These are phyloP conservation scores for Drosophila grimshawi DNA, from an alignment of 1,140 invertebrate species.

Conservation along the genomic window DNA sequence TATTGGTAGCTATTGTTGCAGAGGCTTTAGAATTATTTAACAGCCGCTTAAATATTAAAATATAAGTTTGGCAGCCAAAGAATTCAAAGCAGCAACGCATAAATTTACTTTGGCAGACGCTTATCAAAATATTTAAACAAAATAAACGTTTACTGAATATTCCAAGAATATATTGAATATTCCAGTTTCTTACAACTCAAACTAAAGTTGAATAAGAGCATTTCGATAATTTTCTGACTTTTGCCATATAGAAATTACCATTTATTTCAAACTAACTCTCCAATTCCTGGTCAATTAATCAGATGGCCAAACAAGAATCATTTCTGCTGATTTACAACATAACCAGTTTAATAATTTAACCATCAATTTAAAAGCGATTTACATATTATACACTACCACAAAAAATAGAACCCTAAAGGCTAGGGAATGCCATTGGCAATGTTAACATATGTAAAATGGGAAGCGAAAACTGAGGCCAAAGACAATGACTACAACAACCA, in stretches of 20 bases:
- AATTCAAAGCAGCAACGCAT: background rate
- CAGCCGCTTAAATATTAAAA: background rate
- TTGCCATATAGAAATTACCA: background rate
- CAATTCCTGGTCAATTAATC: background rate
- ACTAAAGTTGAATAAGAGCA: no score
- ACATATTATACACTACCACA: constrained; percentile 18
- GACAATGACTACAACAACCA: constrained; percentile 49
- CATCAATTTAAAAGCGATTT: constrained; percentile 47
- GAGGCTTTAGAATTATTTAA: constrained; percentile 8
- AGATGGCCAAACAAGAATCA: constrained; percentile 14
- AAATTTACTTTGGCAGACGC: no score
- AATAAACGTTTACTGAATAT: no score
- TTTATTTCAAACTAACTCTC: background rate
- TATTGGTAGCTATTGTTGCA: background rate
- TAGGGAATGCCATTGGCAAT: constrained; percentile 39
- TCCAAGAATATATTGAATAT: no score
- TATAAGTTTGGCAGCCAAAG: background rate
- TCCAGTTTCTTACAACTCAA: no score
- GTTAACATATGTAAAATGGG: constrained; percentile 74
- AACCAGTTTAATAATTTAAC: constrained; percentile 50
- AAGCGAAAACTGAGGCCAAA: background rate
- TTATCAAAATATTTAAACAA: no score
- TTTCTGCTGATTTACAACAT: constrained; percentile 11
- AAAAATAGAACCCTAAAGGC: constrained; percentile 13
- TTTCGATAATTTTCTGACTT: background rate